Base-by-base conservation (phyloP, 2,113 vertebrate species). In the Anhinga rufa region DNA sequence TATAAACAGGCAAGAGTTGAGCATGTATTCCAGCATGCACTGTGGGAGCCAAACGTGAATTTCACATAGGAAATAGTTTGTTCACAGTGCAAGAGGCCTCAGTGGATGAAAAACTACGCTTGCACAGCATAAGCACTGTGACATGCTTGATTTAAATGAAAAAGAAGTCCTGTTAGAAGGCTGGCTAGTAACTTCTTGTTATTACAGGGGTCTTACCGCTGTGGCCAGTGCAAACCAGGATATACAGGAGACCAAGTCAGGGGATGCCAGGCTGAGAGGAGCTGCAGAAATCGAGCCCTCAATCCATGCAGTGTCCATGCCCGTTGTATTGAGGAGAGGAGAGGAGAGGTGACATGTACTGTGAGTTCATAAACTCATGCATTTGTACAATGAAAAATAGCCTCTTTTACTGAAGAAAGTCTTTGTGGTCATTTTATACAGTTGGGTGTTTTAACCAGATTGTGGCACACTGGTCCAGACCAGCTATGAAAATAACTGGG, bases 241-340 rank as follows among this genome's bases (percentile, higher is more conserved):
- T 99, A 98, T 87, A 98, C 91, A 26, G 99, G 99, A 32, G 98
- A 99, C 96, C 99, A 99, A 97, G 80, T 58, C 15, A 98, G 93
- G 26, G 99, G 99, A 17, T 99, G 99, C 96, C 98, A 96, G 71
- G 95, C 96, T 5, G 97, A 98, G 44, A 98, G 94, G 82, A 98
- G 97, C 90, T 99, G 99, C 95, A 97, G 97, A 68, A 99, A 98
- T 38, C 98, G 98, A 60, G 98, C 98, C 54, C 98, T 98, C 88
- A 99, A 98, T 94, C 99, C 99, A 16, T 99, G 99, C 91, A 98
- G 99, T 28, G 11, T 97, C 86, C 98, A 99, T 6, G 99, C 98
- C 0, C 98, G 98, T 75, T 99, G 99, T 93, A 90, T 99, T 9
- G 97, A 99, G 78, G 98, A 99, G 94, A 98, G 98, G 91, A 98